These are phyloP conservation scores for Caenorhabditis sp. DNA, from an alignment of 2,888 invertebrate genomes.

Conservation along the genomic window DNA sequence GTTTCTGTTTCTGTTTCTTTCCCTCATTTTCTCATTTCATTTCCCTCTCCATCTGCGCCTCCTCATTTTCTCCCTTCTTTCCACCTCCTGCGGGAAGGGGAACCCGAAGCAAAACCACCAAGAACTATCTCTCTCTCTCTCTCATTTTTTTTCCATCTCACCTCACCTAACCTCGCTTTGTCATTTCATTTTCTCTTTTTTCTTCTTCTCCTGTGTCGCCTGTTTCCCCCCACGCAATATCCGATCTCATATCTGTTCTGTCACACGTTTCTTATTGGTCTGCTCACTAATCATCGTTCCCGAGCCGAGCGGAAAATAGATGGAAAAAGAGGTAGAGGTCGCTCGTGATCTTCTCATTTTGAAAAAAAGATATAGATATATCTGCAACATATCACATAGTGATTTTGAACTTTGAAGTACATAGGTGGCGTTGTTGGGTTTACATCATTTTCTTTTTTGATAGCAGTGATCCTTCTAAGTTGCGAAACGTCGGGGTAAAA, in stretches of 20 bases:
- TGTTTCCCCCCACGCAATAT: slow-evolving; percentile 18
- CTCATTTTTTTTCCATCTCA: slow-evolving; percentile 38
- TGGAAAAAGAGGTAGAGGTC: not conserved
- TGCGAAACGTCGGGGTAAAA: no score
- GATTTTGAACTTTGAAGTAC: no score
- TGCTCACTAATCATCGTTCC: slow-evolving; percentile 3
- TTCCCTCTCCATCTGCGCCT: not conserved
- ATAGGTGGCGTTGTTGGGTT: no score
- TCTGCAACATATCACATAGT: no score
- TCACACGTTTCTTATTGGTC: slow-evolving; percentile 9
- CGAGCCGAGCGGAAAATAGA: not conserved
- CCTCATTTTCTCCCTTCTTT: not conserved
- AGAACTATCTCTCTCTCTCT: no score
- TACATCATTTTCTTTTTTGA: no score
- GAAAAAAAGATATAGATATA: no score
- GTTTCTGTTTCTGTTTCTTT: not conserved
- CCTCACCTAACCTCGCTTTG: not conserved
- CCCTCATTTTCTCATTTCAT: slow-evolving; percentile 4
- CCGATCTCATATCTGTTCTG: slow-evolving; percentile 36
- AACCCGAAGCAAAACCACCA: no score
- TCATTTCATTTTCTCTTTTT: slow-evolving; percentile 4
- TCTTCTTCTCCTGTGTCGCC: not conserved
- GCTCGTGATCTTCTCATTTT: no score
- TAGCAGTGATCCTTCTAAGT: no score
- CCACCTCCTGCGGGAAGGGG: not conserved